Base-by-base conservation (phyloP, 2,888 invertebrate genomes). In the Aporophyla lueneburgensis region DNA sequence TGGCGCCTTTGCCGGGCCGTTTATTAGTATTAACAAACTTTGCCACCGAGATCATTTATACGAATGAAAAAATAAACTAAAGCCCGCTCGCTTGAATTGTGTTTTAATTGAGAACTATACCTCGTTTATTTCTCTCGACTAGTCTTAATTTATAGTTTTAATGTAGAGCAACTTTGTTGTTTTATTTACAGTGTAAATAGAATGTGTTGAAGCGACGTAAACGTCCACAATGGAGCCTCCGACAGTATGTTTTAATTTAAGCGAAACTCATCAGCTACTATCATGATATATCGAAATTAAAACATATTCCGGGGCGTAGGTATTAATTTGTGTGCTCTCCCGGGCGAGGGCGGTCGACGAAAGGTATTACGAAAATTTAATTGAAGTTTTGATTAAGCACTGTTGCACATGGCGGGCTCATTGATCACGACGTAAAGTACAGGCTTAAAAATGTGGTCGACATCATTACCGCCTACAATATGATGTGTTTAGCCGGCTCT, bases 301-400 rank as follows among this genome's bases (percentile, higher is more conserved):
- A 93, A 94, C 92, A 93, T 93, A 93, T 93, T 92, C 91, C 87
- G 87, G 86, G 87, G 86, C 89, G 90, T 91, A 87, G 87, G 89
- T 93, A 94, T 94, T 93, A 94, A 94, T 95, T 93, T 93, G 93
- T 90, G 92, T 88, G 88, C 88, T 91, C 91, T 92, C 92, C 76
- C 91, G 90, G 88, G 90, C 89, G 93, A 92, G 91, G 89, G 88
- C 89, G 89, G 89, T 87, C 91, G 92, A 91, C 91, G 94, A 93
- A 94, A 94, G 93, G 94, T 94, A 94, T 94, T 94, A 94, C 93
- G 93, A 91, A 94, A 94, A 95, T 95, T 95, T 95, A 95, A 95
- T 95, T 95, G 95, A 95, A 95, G 93, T 95, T 95, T 95, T 94
- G 94, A 96, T 95, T 94, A 95, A 94, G 92, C 92, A 94, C 93